Evolutionary conservation across 2,797 vertebrate species (phyloP).

Genomic region (Poeciliopsis paucimaculata): DNA sequence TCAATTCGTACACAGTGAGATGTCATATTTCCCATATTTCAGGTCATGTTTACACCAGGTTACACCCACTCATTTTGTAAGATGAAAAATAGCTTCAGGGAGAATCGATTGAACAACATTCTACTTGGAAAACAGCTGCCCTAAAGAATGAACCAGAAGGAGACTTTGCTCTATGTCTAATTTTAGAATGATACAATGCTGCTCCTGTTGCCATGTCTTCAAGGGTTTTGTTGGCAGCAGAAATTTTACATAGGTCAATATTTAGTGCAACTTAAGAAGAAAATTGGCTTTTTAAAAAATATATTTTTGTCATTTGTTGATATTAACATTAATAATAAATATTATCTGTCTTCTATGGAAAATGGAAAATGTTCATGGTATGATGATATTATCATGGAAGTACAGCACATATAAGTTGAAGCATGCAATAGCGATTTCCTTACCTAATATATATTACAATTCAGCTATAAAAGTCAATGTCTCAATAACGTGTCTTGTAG

Average conservation of each 20-base stretch:
- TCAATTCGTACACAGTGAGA: not conserved
- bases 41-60: conserved; percentile 5
- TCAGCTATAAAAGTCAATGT: not conserved
- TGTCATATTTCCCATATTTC: not conserved
- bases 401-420: not conserved
- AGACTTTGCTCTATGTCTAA: not conserved
- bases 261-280: not conserved
- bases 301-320: not conserved
- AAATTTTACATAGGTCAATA: not conserved
- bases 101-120: not conserved
- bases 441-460: not conserved
- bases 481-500: not conserved
- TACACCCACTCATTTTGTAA: conserved; percentile 6
- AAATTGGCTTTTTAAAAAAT: not conserved
- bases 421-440: not conserved
- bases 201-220: not conserved
- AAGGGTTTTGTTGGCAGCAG: conserved; percentile 3
- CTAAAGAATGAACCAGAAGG: not conserved
- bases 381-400: not conserved
- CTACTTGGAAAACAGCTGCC: not conserved
- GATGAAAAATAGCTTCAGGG: not conserved
- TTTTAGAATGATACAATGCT: not conserved
- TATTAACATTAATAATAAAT: not conserved
- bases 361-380: not conserved
- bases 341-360: not conserved